Percentiles rank a stretch among this genome's conserved stretches.
Conservation (phyloP, 2,888 invertebrate genomes). For the Orthosia gracilis region DNA sequence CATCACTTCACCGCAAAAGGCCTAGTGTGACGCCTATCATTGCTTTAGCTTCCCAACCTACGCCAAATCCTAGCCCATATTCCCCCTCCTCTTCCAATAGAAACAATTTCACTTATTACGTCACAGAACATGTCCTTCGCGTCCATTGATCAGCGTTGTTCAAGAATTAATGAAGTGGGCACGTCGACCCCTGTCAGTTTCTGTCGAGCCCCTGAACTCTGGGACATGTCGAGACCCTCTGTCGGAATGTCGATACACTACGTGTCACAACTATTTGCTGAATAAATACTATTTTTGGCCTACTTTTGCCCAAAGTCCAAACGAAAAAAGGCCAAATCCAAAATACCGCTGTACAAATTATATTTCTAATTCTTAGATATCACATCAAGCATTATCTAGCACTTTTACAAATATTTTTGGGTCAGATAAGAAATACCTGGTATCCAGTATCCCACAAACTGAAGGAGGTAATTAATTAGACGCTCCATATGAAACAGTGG, state of each 20-base stretch:
- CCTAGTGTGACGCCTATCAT: not conserved
- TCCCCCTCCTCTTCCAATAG: constrained; percentile 9
- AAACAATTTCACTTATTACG: constrained; percentile 63
- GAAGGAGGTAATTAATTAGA: not conserved
- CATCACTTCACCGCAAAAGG: not conserved
- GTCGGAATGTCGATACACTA: constrained; percentile 85
- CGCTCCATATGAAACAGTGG: not conserved
- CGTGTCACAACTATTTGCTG: constrained; percentile 75
- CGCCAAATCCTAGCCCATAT: constrained; percentile 6
- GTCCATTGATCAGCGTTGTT: constrained; percentile 84
- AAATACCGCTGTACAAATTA: not conserved
- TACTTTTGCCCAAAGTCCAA: not conserved
- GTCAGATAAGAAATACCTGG: too few relatives aligned
- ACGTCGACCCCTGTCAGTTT: constrained; percentile 89
- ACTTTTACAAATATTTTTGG: too few relatives aligned
- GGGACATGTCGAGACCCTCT: constrained; percentile 71
- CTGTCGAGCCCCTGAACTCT: constrained; percentile 76
- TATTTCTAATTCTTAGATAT: not conserved
- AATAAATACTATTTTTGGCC: constrained; percentile 42
- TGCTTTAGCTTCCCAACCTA: not conserved
- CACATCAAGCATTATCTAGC: too few relatives aligned
- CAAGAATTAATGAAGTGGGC: constrained; percentile 90
- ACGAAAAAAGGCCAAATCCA: not conserved
- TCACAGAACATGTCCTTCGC: constrained; percentile 68
- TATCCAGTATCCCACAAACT: not conserved